phyloP scores from a whole-genome alignment of 2,797 vertebrate genomes.

The Malurus leucopterus region DNA sequence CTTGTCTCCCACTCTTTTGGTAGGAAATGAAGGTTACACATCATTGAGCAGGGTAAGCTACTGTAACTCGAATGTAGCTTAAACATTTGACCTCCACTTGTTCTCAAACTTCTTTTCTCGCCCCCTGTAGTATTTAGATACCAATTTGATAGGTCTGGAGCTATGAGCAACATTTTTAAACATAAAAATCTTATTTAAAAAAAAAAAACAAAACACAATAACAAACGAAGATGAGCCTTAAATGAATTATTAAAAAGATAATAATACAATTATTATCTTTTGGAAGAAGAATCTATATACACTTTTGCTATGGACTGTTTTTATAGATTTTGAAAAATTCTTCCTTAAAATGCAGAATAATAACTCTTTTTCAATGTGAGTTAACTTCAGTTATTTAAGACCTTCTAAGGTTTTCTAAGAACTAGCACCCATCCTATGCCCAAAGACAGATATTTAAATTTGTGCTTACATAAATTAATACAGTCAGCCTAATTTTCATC shows the following conservation, averaged over 20 bases:
- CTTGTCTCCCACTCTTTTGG: background rate
- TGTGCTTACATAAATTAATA: background rate
- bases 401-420: background rate
- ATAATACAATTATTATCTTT: background rate
- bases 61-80: background rate
- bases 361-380: background rate
- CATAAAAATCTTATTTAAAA: background rate
- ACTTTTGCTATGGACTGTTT: background rate
- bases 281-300: background rate
- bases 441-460: background rate
- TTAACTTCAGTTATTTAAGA: background rate
- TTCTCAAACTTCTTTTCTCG: background rate
- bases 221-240: background rate
- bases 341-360: background rate
- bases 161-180: background rate
- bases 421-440: background rate
- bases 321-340: background rate
- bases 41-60: background rate
- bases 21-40: slow-evolving; percentile 22
- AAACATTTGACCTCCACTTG: slow-evolving; percentile 1
- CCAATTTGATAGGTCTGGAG: background rate
- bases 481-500: background rate
- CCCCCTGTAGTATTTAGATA: background rate
- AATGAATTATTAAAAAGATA: background rate
- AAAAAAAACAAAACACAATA: background rate